Base-by-base conservation (phyloP, 2,888 invertebrate species). In the Trilocha varians region DNA sequence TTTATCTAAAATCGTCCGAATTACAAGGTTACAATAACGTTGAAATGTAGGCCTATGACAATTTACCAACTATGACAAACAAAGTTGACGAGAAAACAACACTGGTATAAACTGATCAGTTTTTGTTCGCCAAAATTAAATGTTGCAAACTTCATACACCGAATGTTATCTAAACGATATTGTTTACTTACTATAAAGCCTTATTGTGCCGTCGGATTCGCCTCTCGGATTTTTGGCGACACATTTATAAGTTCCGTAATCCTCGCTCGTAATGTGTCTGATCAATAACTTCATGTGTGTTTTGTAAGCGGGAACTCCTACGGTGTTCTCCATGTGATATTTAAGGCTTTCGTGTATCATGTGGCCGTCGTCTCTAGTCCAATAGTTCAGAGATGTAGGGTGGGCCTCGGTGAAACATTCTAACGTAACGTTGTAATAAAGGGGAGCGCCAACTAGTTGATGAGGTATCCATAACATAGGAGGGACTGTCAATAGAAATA, bases 391-490 rank as follows among this genome's bases (percentile, higher is more conserved):
- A 13, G 96, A 96, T 18, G 93, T 93, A 3, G 96, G 96, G 79
- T 95, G 94, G 2, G 96, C 96, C 78, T 96, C 96, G 5, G 95
- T 94, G 68, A 93, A 92, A 68, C 96, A 96, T 78, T 96, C 95
- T 47, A 96, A 78, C 3, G 94, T 94, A 8, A 95, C 92, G 57
- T 93, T 92, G 72, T 92, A 93, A 49, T 92, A 92, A 44, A 93
- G 84, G 1, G 95, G 94, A 13, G 93, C 93, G 17, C 95, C 95
- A 32, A 96, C 95, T 51, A 96, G 86, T 75, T 96, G 96, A 79
- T 96, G 94, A 4, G 95, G 95, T 62, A 96, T 95, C 92, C 92
- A 94, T 43, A 96, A 87, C 94, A 95, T 95, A 6, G 96, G 96
- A 1, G 96, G 94, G 86, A 96, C 96, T 96, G 84, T 40, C 87